These are phyloP conservation scores for Hippasteria phrygiana DNA, from an alignment of 53 echinoderm and acorn worm species.

Conservation along the genomic window DNA sequence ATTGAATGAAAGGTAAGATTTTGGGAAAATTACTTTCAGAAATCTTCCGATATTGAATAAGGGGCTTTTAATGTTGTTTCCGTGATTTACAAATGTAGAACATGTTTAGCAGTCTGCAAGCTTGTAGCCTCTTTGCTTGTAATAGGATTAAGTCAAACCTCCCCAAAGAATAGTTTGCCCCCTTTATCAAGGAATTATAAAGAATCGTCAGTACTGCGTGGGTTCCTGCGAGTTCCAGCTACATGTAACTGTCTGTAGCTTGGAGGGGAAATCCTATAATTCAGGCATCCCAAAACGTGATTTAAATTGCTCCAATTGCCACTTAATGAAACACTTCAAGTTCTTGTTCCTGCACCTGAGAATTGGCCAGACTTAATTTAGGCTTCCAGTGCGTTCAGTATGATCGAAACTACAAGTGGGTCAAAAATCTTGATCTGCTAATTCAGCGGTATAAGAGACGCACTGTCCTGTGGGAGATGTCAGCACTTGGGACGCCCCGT, in stretches of 20 bases:
- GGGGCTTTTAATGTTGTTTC: no score
- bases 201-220: no score
- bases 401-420: slow-evolving; percentile 57
- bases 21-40: no score
- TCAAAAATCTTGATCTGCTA: slow-evolving; percentile 23
- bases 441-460: slow-evolving; percentile 11
- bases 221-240: no score
- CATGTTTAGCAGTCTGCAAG: no score
- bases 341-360: slow-evolving; percentile 34
- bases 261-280: neutral
- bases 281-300: neutral
- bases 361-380: slow-evolving; percentile 11
- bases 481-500: slow-evolving; percentile 18
- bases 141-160: no score
- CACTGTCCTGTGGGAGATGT: slow-evolving; percentile 39
- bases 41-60: no score
- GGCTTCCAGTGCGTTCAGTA: slow-evolving; percentile 53
- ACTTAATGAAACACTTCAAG: neutral
- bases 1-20: no score
- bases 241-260: neutral
- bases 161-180: no score
- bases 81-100: no score
- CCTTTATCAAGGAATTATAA: no score
- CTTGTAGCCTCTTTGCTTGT: no score
- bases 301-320: neutral